phyloP scores from a whole-genome alignment of 2,888 invertebrate genomes.

The Tetragonisca angustula region DNA sequence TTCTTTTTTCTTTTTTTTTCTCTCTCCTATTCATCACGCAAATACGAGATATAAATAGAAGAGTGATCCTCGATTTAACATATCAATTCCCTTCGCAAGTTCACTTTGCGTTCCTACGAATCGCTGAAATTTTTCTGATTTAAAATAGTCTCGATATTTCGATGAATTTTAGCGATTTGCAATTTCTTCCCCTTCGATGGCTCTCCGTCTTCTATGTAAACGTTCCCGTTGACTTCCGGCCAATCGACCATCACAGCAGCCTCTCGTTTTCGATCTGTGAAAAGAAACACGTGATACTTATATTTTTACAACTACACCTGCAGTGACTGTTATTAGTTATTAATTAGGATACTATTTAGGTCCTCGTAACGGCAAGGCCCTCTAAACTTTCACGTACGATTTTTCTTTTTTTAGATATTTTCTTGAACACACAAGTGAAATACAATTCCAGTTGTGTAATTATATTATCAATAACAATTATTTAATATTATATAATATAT shows the following conservation, averaged over 20 bases:
- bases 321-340: no score
- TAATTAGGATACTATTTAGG: no score
- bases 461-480: no score
- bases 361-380: no score
- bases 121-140: constrained; percentile 69
- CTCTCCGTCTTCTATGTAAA: constrained; percentile 80
- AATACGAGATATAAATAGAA: constrained; percentile 42
- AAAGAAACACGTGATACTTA: constrained; percentile 6
- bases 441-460: no score
- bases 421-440: no score
- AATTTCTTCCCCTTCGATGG: constrained; percentile 71
- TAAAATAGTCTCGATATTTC: constrained; percentile 79
- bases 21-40: background rate
- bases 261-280: constrained; percentile 79
- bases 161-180: constrained; percentile 78
- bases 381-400: no score
- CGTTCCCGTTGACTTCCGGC: constrained; percentile 78
- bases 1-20: background rate
- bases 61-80: constrained; percentile 6
- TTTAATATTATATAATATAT: no score
- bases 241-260: constrained; percentile 75
- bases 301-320: no score
- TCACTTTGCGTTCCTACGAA: constrained; percentile 1
- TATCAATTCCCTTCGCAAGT: background rate
- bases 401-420: no score